Conservation (phyloP, 1,140 invertebrate species). For the Frieseomelitta varia region DNA sequence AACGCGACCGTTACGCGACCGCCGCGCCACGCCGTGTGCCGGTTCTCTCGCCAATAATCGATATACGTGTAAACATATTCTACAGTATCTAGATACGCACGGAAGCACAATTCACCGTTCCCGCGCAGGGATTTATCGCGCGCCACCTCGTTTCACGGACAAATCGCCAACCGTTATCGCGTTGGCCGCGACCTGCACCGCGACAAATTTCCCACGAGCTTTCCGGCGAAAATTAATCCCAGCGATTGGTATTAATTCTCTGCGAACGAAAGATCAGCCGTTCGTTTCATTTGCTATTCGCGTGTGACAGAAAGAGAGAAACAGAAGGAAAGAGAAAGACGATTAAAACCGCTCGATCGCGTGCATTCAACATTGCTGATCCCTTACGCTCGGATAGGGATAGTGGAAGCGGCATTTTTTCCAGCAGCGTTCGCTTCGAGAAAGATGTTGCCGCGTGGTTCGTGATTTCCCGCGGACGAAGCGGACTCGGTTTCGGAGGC, state of each 20-base stretch:
- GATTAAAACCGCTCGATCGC: background rate
- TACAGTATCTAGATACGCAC: constrained; percentile 54
- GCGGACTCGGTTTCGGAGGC: background rate
- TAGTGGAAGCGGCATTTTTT: background rate
- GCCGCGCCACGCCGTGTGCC: background rate
- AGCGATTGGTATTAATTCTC: background rate
- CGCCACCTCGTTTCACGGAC: background rate
- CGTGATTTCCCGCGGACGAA: background rate
- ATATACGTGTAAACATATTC: constrained; percentile 52
- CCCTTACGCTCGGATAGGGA: background rate
- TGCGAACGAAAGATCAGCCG: background rate
- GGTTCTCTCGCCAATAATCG: constrained; percentile 46
- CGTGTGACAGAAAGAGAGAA: too few species aligned
- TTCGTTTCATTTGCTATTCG: background rate
- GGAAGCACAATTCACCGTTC: constrained; percentile 24
- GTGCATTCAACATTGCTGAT: background rate
- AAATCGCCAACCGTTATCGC: constrained; percentile 12
- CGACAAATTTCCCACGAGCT: background rate
- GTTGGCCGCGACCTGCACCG: too few species aligned
- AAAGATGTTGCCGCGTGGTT: background rate
- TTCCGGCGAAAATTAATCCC: background rate
- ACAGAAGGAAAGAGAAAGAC: background rate
- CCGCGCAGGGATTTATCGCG: constrained; percentile 22
- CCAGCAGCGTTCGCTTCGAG: background rate
- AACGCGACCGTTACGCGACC: constrained; percentile 41